phyloP scores from a whole-genome alignment of 2,888 invertebrate genomes.

The Lasioglossum lativentre region DNA sequence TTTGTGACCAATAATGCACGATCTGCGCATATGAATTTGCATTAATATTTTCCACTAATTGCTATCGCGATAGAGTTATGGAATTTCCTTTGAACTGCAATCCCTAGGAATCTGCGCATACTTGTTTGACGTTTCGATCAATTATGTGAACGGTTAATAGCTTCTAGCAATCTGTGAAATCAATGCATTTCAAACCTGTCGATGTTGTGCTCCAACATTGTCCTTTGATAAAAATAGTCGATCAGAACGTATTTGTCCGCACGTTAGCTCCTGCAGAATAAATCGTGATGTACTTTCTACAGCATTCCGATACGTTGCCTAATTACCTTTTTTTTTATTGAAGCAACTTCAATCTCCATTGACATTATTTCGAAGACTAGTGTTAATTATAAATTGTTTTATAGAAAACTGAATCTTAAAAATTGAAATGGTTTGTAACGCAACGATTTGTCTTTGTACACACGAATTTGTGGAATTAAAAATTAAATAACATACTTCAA shows the following conservation, averaged over 20 bases:
- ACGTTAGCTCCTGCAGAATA: background rate
- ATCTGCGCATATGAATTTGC: slow-evolving; percentile 3
- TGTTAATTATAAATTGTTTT: background rate
- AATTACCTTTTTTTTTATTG: no score
- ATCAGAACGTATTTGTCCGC: background rate
- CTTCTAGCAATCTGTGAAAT: slow-evolving; percentile 14
- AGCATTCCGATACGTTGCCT: background rate
- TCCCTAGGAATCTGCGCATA: background rate
- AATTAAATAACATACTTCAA: no score
- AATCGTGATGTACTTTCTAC: background rate
- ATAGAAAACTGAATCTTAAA: background rate
- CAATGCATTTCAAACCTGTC: background rate
- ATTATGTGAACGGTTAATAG: slow-evolving; percentile 13
- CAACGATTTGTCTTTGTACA: no score
- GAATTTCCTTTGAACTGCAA: slow-evolving; percentile 45
- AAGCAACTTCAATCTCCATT: no score
- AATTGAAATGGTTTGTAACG: background rate
- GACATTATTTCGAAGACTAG: background rate
- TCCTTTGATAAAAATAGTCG: background rate
- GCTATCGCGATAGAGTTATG: slow-evolving; percentile 29
- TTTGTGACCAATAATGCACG: slow-evolving; percentile 16
- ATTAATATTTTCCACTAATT: slow-evolving; percentile 39
- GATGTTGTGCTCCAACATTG: background rate
- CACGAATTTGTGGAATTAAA: background rate
- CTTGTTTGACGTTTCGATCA: slow-evolving; percentile 22